phyloP scores from a whole-genome alignment of 2,797 vertebrate species.

The Gymnodraco acuticeps region DNA sequence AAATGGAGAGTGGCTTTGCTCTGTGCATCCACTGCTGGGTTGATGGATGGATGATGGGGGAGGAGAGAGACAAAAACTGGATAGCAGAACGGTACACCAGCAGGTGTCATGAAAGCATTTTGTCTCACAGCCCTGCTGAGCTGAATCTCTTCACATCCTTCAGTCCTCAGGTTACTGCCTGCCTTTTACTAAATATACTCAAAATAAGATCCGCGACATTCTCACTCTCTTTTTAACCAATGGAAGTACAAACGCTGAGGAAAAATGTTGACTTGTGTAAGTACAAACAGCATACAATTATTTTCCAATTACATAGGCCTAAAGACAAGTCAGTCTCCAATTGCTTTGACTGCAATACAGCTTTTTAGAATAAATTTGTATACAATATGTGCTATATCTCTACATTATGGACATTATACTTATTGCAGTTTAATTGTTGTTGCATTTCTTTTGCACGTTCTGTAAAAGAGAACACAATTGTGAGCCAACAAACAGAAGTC shows the following conservation, averaged over 20 bases:
- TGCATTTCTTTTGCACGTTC: neutral
- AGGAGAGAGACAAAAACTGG: constrained; percentile 41
- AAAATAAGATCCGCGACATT: constrained; percentile 20
- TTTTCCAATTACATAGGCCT: neutral
- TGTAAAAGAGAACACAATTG: neutral
- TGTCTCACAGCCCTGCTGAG: constrained; percentile 57
- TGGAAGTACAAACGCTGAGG: neutral
- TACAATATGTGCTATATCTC: neutral
- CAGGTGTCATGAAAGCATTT: constrained; percentile 79
- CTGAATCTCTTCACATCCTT: constrained; percentile 38
- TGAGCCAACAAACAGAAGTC: neutral
- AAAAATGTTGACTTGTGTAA: constrained; percentile 4
- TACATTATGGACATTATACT: neutral
- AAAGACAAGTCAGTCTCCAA: neutral
- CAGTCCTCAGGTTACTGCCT: constrained; percentile 34
- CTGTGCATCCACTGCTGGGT: constrained; percentile 54
- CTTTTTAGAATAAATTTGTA: neutral
- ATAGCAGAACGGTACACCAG: constrained; percentile 63
- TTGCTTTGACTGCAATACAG: neutral
- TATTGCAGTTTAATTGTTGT: neutral
- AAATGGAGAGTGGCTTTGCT: constrained; percentile 61
- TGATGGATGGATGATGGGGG: constrained; percentile 70
- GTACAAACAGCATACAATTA: neutral
- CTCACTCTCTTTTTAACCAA: constrained; percentile 1
- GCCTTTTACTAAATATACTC: constrained; percentile 31